Evolutionary conservation across 2,113 vertebrate species (phyloP).

Genomic region (Callocephalon fimbriatum): DNA sequence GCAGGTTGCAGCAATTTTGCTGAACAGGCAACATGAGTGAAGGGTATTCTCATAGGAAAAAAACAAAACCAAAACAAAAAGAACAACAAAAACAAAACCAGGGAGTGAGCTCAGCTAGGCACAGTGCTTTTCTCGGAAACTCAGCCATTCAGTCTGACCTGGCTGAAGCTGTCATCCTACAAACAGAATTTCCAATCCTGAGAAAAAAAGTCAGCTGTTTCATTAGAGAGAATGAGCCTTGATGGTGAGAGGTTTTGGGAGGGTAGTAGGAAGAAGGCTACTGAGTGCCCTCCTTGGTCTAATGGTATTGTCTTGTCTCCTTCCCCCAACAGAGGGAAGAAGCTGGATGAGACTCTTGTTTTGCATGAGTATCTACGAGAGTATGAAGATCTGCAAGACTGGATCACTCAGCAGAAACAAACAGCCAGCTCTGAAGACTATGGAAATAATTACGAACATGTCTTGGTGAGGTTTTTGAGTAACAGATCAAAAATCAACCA

Average conservation of each 20-base stretch:
- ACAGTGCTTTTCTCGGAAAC: neutral
- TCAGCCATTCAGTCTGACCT: neutral
- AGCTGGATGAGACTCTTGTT: conserved; percentile 79
- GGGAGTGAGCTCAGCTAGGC: neutral
- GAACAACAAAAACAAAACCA: neutral
- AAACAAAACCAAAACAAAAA: fast-evolving
- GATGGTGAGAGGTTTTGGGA: neutral
- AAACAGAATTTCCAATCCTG: neutral
- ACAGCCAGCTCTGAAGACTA: conserved; percentile 77
- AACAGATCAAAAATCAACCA: neutral
- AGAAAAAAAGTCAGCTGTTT: neutral
- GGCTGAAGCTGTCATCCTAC: neutral
- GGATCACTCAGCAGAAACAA: conserved; percentile 83
- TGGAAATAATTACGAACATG: conserved; percentile 81
- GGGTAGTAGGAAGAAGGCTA: neutral
- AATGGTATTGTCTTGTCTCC: neutral
- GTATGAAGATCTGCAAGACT: conserved; percentile 81
- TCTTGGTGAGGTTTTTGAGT: conserved; percentile 77
- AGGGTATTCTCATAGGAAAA: neutral
- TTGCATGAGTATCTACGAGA: conserved; percentile 86
- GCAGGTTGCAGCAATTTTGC: neutral
- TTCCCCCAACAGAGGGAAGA: conserved; percentile 39
- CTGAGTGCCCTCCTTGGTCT: neutral
- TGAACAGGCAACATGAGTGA: neutral
- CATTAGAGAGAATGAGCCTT: neutral